A percentile compares a stretch with the other conserved stretches of the same genome.
Evolutionary conservation across 1,140 invertebrate genomes (phyloP).

Genomic region (Ceratina australensis): DNA sequence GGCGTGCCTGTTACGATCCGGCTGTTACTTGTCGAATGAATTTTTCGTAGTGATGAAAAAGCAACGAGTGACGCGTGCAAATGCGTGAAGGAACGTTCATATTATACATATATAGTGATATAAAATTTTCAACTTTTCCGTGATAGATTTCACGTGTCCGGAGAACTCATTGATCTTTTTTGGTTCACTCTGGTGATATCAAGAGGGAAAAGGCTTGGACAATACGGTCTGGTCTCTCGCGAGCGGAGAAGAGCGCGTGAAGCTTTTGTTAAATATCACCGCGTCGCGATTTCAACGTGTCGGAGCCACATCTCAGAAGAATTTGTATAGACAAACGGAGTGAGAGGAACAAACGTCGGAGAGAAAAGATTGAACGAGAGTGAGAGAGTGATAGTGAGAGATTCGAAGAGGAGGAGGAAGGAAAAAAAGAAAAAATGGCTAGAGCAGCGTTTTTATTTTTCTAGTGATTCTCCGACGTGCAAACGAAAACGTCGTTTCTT

Average conservation of each 20-base stretch:
- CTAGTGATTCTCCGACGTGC: constrained; percentile 48
- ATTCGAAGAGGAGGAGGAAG: background rate
- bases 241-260: background rate
- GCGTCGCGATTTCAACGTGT: no score
- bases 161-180: background rate
- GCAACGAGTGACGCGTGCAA: background rate
- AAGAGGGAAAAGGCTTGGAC: no score
- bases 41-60: background rate
- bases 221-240: background rate
- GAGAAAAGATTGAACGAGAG: background rate
- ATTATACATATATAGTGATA: no score
- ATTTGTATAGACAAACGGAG: background rate
- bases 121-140: no score
- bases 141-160: background rate
- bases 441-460: constrained; percentile 48
- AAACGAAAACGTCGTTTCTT: constrained; percentile 36
- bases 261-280: no score
- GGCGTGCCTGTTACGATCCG: constrained; percentile 52
- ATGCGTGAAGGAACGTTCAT: background rate
- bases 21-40: no score
- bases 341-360: background rate
- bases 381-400: background rate
- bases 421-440: background rate
- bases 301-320: constrained; percentile 18
- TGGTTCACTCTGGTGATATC: no score